Conservation (phyloP, 1,140 invertebrate genomes). For the Saccostrea echinata region DNA sequence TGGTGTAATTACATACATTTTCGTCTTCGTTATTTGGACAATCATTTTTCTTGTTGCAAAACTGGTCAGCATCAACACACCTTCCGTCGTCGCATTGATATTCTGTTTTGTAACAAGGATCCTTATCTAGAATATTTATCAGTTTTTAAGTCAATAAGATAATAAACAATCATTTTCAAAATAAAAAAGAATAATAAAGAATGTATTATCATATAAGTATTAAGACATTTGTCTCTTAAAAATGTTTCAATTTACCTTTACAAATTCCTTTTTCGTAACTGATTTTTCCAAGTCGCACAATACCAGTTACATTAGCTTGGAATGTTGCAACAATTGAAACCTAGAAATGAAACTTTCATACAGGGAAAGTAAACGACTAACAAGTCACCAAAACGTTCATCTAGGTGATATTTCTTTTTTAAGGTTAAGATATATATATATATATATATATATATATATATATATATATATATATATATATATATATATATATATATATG, state of each 20-base stretch:
- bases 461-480: no score
- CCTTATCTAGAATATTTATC: neutral
- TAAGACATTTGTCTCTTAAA: no score
- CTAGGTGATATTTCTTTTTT: neutral
- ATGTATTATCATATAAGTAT: no score
- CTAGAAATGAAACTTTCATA: neutral
- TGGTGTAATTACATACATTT: neutral
- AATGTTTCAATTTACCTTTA: neutral
- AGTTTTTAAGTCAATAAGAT: no score
- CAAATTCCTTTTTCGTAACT: slow-evolving; percentile 3
- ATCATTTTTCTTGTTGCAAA: neutral
- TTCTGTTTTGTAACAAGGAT: neutral
- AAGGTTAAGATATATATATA: neutral
- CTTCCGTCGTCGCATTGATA: slow-evolving; percentile 15
- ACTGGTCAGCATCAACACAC: neutral
- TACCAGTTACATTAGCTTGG: neutral
- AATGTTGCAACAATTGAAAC: neutral
- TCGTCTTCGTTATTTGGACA: neutral
- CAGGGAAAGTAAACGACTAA: neutral
- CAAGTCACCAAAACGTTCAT: neutral
- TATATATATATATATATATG: neutral
- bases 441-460: no score
- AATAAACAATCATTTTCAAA: no score
- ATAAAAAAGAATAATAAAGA: no score
- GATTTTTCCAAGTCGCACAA: neutral